phyloP scores from a whole-genome alignment of 2,797 vertebrate species.

The Darevskia nairensis region DNA sequence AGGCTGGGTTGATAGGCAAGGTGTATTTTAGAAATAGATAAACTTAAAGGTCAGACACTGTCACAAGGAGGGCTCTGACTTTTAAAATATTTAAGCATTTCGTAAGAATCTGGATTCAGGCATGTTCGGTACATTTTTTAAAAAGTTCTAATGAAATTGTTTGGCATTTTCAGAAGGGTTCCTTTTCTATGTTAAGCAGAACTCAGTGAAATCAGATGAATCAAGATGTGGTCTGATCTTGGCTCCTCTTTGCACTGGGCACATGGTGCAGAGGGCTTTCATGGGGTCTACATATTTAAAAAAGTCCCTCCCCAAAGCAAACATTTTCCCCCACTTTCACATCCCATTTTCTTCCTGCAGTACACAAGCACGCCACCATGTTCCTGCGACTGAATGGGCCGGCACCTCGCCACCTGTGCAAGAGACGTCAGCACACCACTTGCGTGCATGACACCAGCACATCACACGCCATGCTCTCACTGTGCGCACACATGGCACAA shows the following conservation, averaged over 20 bases:
- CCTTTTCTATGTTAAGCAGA: constrained; percentile 44
- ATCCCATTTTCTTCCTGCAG: no score
- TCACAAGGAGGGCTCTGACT: constrained; percentile 76
- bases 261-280: not conserved
- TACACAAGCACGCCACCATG: no score
- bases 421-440: no score
- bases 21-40: constrained; percentile 79
- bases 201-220: constrained; percentile 33
- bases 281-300: no score
- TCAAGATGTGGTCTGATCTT: constrained; percentile 38
- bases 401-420: no score
- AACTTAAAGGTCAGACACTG: constrained; percentile 81
- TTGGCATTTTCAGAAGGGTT: constrained; percentile 67
- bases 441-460: no score
- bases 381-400: no score
- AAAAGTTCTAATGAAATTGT: constrained; percentile 63
- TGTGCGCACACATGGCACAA: no score
- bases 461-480: no score
- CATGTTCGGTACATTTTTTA: constrained; percentile 61
- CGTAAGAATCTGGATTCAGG: constrained; percentile 69
- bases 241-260: not conserved
- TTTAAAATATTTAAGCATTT: constrained; percentile 78
- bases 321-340: no score
- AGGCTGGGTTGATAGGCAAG: constrained; percentile 78
- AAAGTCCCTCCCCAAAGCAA: no score